Evolutionary conservation across 2,888 invertebrate species (phyloP), one percentile per base, ranked within the genome.

Genomic region (Mythimna lalbum): DNA sequence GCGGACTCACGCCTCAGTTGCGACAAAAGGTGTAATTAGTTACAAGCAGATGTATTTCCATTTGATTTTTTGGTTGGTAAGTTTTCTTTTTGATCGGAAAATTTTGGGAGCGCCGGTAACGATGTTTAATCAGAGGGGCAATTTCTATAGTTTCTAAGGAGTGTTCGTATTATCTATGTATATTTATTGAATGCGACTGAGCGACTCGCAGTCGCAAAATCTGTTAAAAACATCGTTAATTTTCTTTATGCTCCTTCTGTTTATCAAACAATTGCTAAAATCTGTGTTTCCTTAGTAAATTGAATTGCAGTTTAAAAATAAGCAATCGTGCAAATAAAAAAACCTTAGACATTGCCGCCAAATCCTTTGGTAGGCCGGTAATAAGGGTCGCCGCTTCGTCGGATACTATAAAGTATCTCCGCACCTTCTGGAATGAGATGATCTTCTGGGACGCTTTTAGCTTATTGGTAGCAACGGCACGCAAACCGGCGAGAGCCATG

Each of bases 1-100:
- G 84, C 23, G 79, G 78, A 82, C 57, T 71, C 69, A 87, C 90
- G 91, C 90, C 83, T 86, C 89, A 76, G 67, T 84, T 84, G 69
- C 80, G 72, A 69, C 83, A 82, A 87, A 90, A 91, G 89, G 86
- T 86, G 82, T 85, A 88, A 88, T 89, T 89, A 87, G 71, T 83
- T 72, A 27, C 39, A 61, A 73, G 69, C 73, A 72, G 62, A 65
- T 74, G 68, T 72, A 73, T 33, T 56, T 63, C 2, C 23, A 81
- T 55, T n/a, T 33, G n/a, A 53, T 67, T 68, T 78, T 78, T 64
- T 59, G n/a, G 33, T 49, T 49, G 10, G 3, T 21, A 21, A 17
- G 3, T 36, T 52, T 49, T 50, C 27, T 50, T 50, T 23, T 56
- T 60, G 21, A 36, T 27, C 2, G 19, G 14, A 21, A 17, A 66